Percentiles rank a stretch among this genome's conserved stretches.
Evolutionary conservation across 1,140 invertebrate species (phyloP).

Genomic region (Drosophila jambulina): DNA sequence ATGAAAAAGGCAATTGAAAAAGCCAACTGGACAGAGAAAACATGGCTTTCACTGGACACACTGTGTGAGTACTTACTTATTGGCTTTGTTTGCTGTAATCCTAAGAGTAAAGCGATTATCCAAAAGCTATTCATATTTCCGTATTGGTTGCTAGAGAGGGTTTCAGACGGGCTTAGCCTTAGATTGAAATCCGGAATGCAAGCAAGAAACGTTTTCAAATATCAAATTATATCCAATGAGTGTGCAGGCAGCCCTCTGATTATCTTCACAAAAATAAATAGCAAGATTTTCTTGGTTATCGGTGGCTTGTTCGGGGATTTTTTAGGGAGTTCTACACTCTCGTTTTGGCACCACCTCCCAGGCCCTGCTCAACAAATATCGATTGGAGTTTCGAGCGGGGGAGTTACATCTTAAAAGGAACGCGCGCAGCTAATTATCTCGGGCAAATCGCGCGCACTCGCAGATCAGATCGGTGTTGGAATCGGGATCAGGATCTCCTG

Average conservation of each 20-base stretch:
- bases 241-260: slow-evolving; percentile 44
- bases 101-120: slow-evolving; percentile 84
- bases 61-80: slow-evolving; percentile 73
- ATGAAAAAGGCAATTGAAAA: slow-evolving; percentile 14
- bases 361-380: slow-evolving; percentile 42
- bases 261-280: slow-evolving; percentile 67
- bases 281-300: slow-evolving; percentile 36
- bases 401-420: slow-evolving; percentile 64
- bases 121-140: slow-evolving; percentile 80
- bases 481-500: slow-evolving; percentile 1
- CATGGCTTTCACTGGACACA: slow-evolving; percentile 1
- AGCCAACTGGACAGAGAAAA: slow-evolving; percentile 1
- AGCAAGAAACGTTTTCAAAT: slow-evolving; percentile 28
- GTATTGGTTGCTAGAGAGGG: slow-evolving; percentile 27
- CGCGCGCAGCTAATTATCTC: slow-evolving; percentile 59
- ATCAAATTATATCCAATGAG: slow-evolving; percentile 17
- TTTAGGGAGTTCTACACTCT: slow-evolving; percentile 23
- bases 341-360: slow-evolving; percentile 62
- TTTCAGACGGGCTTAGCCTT: slow-evolving; percentile 11
- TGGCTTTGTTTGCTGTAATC: slow-evolving; percentile 77
- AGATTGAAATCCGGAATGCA: slow-evolving; percentile 31
- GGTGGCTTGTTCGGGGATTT: slow-evolving; percentile 59
- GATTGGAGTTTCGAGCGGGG: slow-evolving; percentile 21
- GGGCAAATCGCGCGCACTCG: slow-evolving; percentile 40
- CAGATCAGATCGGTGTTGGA: slow-evolving; percentile 6